These are phyloP conservation scores for Pedicia rivosa DNA, from an alignment of 2,888 invertebrate genomes.

Conservation along the genomic window DNA sequence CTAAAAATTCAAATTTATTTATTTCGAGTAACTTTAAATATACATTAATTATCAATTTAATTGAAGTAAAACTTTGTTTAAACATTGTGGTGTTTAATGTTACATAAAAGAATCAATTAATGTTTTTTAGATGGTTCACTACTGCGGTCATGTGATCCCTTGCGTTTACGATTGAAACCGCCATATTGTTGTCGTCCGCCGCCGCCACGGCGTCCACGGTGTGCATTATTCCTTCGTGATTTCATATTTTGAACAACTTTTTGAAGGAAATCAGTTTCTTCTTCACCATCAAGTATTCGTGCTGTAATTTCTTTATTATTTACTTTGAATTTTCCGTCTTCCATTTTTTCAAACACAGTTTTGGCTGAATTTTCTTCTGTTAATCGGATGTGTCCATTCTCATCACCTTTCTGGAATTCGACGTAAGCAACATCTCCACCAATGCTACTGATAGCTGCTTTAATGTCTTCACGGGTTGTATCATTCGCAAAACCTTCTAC, in stretches of 20 bases:
- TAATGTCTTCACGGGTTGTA: conserved; percentile 54
- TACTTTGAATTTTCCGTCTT: conserved; percentile 40
- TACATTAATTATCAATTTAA: too few species aligned
- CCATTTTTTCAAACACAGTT: conserved; percentile 42
- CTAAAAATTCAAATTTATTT: too few species aligned
- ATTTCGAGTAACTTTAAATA: too few species aligned
- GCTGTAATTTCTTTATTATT: conserved; percentile 36
- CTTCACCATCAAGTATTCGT: conserved; percentile 49
- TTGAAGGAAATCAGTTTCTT: conserved; percentile 47
- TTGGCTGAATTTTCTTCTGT: conserved; percentile 52
- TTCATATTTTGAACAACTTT: conserved; percentile 45
- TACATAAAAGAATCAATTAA: background rate
- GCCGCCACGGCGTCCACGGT: background rate
- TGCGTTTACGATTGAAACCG: conserved; percentile 22
- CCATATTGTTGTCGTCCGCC: conserved; percentile 15
- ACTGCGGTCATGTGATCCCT: conserved; percentile 18
- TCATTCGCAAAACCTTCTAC: conserved; percentile 46
- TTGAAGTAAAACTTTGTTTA: too few species aligned
- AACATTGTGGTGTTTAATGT: too few species aligned
- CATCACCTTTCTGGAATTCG: conserved; percentile 58
- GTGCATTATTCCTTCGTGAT: conserved; percentile 33
- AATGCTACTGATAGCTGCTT: conserved; percentile 32
- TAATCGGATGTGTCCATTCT: conserved; percentile 56
- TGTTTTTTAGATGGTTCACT: conserved; percentile 7
- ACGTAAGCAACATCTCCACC: conserved; percentile 47